Evolutionary conservation across 2,113 vertebrate genomes (phyloP), one percentile per base, ranked within the genome.

Genomic region (Pelmatolapia mariae): DNA sequence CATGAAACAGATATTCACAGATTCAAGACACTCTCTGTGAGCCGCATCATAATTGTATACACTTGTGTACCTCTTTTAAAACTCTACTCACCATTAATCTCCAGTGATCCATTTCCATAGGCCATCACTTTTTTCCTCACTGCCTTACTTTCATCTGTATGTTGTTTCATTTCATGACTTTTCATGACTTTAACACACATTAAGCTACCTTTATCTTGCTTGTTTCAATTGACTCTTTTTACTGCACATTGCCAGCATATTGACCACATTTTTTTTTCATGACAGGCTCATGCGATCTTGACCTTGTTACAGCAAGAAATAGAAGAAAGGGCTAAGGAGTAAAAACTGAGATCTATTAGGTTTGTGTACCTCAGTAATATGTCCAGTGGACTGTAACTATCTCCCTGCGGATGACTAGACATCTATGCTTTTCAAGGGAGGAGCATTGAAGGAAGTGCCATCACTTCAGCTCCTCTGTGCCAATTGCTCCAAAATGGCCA

Each of bases 401-500:
- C 87, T 94, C 87, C 88, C 89, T 16, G 19, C 3, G 33, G 92
- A 89, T 76, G 52, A 85, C 80, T 82, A 81, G 87, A 83, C 83
- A 80, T 82, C 83, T 89, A 40, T 3, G 19, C 82, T 90, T 85
- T 93, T 85, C 85, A 89, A 86, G 50, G 82, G 36, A 83, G 81
- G 82, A 85, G 78, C 88, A 92, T 86, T 90, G 87, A 88, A 91
- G 87, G 87, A 94, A 94, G 87, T 88, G 84, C 91, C 90, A 87
- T 92, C 89, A 86, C 91, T 91, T 89, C 85, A 78, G 90, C 90
- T 87, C 86, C 78, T 91, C 73, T 88, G 88, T 91, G 91, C 92
- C 95, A 94, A 92, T 95, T 93, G 91, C 92, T 94, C 87, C 90
- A 95, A 95, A 96, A 95, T 91, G 94, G 94, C 92, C 95, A 94